These are phyloP conservation scores for Neodiprion fabricii DNA, from an alignment of 1,140 invertebrate genomes.

Conservation along the genomic window DNA sequence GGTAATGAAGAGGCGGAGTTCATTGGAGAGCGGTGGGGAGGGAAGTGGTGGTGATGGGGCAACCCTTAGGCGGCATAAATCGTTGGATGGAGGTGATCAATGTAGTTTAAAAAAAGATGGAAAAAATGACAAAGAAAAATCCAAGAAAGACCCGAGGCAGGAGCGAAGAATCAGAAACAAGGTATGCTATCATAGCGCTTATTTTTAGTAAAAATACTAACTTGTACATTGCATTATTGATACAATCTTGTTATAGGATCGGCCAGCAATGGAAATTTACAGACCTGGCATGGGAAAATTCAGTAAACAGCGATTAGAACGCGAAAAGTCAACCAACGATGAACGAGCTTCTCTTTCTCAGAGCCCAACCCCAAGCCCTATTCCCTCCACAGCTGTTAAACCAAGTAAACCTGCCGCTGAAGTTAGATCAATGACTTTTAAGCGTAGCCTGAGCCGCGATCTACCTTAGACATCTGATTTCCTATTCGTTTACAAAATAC, in stretches of 20 bases:
- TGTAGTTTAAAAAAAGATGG: slow-evolving; percentile 65
- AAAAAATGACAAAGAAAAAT: slow-evolving; percentile 56
- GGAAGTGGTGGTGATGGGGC: slow-evolving; percentile 55
- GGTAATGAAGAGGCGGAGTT: slow-evolving; percentile 62
- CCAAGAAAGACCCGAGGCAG: slow-evolving; percentile 64
- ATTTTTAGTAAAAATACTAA: slow-evolving; percentile 12
- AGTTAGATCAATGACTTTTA: slow-evolving; percentile 59
- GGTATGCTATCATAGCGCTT: slow-evolving; percentile 49
- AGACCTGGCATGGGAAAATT: slow-evolving; percentile 77
- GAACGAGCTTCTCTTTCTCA: slow-evolving; percentile 53
- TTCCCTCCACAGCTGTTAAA: slow-evolving; percentile 29
- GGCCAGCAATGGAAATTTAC: slow-evolving; percentile 75
- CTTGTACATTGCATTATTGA: not conserved
- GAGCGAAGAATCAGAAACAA: slow-evolving; percentile 74
- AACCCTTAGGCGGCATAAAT: slow-evolving; percentile 63
- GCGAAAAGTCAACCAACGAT: slow-evolving; percentile 63
- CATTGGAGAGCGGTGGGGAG: slow-evolving; percentile 62
- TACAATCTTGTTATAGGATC: slow-evolving; percentile 62
- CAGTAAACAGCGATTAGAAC: slow-evolving; percentile 70
- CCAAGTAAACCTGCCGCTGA: slow-evolving; percentile 45
- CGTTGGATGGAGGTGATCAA: slow-evolving; percentile 66
- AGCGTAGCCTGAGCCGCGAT: slow-evolving; percentile 57
- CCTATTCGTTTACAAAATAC: not conserved
- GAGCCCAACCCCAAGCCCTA: slow-evolving; percentile 49
- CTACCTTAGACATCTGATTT: slow-evolving; percentile 30